Percentiles rank a stretch among this genome's conserved stretches.
Conservation (phyloP, 2,888 invertebrate species). For the Drosophila ustulata region DNA sequence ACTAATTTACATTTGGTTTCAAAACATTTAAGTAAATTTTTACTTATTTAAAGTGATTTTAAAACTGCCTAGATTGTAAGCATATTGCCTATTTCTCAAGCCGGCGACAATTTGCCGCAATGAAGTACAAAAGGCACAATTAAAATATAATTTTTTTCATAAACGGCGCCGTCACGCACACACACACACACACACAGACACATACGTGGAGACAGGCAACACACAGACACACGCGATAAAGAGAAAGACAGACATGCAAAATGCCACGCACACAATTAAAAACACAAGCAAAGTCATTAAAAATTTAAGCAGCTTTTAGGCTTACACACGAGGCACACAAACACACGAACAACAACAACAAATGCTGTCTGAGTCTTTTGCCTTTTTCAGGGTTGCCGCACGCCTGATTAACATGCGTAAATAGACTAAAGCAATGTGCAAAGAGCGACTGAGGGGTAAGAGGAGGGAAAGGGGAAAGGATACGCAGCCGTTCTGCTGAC, state of each 20-base stretch:
- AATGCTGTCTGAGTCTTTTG: constrained; percentile 29
- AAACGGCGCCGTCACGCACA: neutral
- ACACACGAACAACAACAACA: constrained; percentile 37
- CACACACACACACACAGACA: neutral
- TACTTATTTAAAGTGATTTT: neutral
- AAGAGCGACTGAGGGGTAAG: neutral
- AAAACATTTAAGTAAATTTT: too few species aligned
- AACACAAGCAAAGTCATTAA: constrained; percentile 81
- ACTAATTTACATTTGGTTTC: too few species aligned
- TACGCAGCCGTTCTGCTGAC: constrained; percentile 29
- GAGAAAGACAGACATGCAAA: constrained; percentile 22
- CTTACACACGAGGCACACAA: constrained; percentile 59
- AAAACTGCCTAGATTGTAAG: neutral
- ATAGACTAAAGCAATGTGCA: constrained; percentile 33
- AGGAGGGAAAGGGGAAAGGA: neutral
- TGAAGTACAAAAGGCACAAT: constrained; percentile 1
- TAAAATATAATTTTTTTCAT: constrained; percentile 2
- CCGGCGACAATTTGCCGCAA: neutral
- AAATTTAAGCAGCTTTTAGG: constrained; percentile 81
- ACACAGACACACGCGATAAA: neutral
- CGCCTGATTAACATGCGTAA: constrained; percentile 72
- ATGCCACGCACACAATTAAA: constrained; percentile 72
- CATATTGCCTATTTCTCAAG: neutral
- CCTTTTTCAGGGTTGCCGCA: constrained; percentile 49
- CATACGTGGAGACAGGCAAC: neutral